Conservation (phyloP, 2,888 invertebrate genomes). For the Urechis unicinctus region DNA sequence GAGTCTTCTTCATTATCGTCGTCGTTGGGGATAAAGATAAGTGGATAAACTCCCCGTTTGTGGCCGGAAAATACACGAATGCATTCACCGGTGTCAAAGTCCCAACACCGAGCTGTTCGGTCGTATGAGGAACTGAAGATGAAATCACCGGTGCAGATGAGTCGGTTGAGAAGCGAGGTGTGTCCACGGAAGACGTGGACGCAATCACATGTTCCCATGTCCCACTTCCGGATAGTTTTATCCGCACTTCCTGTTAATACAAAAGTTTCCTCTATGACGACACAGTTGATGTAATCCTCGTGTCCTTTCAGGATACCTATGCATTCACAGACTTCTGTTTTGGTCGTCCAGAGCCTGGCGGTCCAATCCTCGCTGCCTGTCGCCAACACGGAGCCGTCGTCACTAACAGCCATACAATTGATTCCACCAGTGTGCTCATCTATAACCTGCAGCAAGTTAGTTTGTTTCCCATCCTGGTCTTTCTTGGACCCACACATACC, state of each 20-base stretch:
- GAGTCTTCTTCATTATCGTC: slow-evolving; percentile 32
- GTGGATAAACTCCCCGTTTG: slow-evolving; percentile 52
- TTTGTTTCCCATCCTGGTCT: not conserved
- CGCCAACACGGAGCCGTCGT: slow-evolving; percentile 53
- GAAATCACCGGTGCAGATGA: slow-evolving; percentile 52
- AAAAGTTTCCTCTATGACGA: slow-evolving; percentile 51
- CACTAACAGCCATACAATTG: slow-evolving; percentile 54
- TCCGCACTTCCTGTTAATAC: slow-evolving; percentile 54
- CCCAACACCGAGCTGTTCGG: slow-evolving; percentile 51
- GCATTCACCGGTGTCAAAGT: slow-evolving; percentile 51
- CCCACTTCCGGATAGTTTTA: slow-evolving; percentile 54
- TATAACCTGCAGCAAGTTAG: slow-evolving; percentile 18
- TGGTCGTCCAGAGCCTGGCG: slow-evolving; percentile 53
- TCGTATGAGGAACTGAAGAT: slow-evolving; percentile 49
- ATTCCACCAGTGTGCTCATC: slow-evolving; percentile 40
- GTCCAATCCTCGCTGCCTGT: slow-evolving; percentile 55
- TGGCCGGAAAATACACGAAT: slow-evolving; percentile 52
- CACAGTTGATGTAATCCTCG: slow-evolving; percentile 53
- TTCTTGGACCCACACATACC: not conserved
- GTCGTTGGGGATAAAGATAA: slow-evolving; percentile 53
- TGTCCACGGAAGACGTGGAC: slow-evolving; percentile 49
- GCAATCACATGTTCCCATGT: slow-evolving; percentile 53
- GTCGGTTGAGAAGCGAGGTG: slow-evolving; percentile 49
- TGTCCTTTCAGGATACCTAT: slow-evolving; percentile 53
- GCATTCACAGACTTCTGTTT: slow-evolving; percentile 51